phyloP scores from a whole-genome alignment of 2,797 vertebrate species.

The Hydrophis major region DNA sequence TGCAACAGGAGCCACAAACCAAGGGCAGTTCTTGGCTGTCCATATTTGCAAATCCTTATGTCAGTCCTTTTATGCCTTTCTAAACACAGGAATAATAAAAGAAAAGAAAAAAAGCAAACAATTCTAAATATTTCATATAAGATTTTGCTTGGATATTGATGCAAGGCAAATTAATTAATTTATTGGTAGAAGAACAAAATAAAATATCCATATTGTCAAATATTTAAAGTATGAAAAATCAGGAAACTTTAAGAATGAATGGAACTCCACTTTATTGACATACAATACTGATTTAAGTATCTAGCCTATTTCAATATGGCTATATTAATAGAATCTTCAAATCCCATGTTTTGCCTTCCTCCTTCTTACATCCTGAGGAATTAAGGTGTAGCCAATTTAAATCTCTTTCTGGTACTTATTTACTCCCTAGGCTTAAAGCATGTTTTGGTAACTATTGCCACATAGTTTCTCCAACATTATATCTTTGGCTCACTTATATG shows the following conservation, averaged over 20 bases:
- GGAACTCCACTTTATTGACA: not conserved
- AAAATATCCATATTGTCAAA: not conserved
- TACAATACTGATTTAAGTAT: not conserved
- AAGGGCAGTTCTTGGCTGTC: not conserved
- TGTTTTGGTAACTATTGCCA: not conserved
- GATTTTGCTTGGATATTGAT: not conserved
- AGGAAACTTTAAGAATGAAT: not conserved
- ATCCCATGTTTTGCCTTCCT: not conserved
- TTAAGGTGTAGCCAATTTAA: not conserved
- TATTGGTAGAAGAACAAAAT: not conserved
- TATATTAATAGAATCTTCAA: not conserved
- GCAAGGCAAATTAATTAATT: not conserved
- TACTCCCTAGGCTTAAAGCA: not conserved
- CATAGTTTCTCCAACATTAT: not conserved
- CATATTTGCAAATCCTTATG: not conserved
- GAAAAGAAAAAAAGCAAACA: not conserved
- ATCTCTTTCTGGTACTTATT: not conserved
- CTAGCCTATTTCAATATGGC: not conserved
- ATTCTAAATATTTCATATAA: not conserved
- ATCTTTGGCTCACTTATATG: not conserved
- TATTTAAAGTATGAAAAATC: not conserved
- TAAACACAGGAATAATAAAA: not conserved
- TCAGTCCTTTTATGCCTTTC: not conserved
- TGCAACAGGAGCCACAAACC: not conserved
- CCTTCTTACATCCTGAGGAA: not conserved